Evolutionary conservation across 2,797 vertebrate genomes (phyloP).

Genomic region (Peromyscus melanophrys): DNA sequence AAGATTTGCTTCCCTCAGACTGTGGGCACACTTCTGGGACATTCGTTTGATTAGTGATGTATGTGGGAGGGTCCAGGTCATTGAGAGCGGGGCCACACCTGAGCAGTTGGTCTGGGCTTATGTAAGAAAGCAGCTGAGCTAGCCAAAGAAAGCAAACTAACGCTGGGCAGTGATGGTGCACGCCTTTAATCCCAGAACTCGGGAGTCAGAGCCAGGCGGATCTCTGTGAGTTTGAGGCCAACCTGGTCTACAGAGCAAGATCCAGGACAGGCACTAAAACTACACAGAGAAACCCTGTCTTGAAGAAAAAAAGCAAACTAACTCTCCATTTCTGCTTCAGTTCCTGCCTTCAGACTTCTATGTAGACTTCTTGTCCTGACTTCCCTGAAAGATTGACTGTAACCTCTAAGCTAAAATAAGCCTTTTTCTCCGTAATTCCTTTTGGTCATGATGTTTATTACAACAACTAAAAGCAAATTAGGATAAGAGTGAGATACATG

Average conservation of each 20-base stretch:
- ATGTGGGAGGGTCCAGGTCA: not conserved
- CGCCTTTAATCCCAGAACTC: too few relatives aligned
- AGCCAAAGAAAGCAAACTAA: not conserved
- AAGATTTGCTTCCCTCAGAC: not conserved
- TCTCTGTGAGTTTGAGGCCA: too few relatives aligned
- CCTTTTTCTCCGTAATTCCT: not conserved
- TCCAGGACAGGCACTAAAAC: too few relatives aligned
- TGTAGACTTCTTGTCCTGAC: not conserved
- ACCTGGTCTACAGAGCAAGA: too few relatives aligned
- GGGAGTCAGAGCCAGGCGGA: too few relatives aligned
- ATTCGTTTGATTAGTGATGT: not conserved
- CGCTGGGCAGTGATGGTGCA: too few relatives aligned
- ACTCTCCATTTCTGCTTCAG: not conserved
- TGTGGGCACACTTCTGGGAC: not conserved
- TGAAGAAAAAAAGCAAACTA: not conserved
- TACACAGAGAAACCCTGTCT: too few relatives aligned
- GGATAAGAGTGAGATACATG: slow-evolving; percentile 73
- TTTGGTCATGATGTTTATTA: not conserved
- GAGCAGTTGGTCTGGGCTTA: not conserved
- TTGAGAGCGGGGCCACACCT: not conserved
- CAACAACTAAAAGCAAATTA: not conserved
- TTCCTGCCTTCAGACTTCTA: not conserved
- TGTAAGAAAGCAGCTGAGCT: not conserved
- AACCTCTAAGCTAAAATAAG: not conserved
- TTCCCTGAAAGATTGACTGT: not conserved